Evolutionary conservation across 64 coral and sea anemone species (phyloP).

Genomic region (Orbicella faveolata): DNA sequence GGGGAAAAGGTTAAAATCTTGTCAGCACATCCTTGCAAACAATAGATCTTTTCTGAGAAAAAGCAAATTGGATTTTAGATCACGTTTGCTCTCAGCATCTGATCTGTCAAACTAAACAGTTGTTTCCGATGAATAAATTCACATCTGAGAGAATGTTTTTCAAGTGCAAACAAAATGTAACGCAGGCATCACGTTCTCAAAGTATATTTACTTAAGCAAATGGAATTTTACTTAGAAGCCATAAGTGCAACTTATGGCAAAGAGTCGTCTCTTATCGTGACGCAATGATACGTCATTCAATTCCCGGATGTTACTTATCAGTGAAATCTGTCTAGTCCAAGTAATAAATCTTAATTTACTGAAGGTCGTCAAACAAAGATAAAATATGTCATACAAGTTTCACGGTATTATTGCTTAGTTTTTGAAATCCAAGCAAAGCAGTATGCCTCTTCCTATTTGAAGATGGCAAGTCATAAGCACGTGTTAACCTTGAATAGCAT

Average conservation of each 20-base stretch:
- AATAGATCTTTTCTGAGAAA: no score
- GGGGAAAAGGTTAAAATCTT: no score
- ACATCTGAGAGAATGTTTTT: background rate
- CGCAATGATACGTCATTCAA: background rate
- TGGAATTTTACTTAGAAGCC: background rate
- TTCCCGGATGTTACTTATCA: background rate
- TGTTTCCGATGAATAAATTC: slow-evolving; percentile 2
- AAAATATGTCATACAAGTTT: no score
- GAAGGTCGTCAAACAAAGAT: no score
- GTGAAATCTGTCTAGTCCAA: no score
- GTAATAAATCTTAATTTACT: no score
- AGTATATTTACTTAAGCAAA: background rate
- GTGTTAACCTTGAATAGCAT: background rate
- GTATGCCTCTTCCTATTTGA: no score
- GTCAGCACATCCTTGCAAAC: no score
- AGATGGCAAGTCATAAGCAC: no score
- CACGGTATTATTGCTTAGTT: no score
- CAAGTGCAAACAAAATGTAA: background rate
- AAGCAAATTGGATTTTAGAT: no score
- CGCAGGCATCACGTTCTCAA: background rate
- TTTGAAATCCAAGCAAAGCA: no score
- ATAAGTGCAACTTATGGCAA: background rate
- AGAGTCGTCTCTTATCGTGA: background rate
- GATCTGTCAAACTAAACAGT: background rate
- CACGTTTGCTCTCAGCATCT: background rate